Evolutionary conservation across 2,888 invertebrate genomes (phyloP).

Genomic region (Drosophila gaucha): DNA sequence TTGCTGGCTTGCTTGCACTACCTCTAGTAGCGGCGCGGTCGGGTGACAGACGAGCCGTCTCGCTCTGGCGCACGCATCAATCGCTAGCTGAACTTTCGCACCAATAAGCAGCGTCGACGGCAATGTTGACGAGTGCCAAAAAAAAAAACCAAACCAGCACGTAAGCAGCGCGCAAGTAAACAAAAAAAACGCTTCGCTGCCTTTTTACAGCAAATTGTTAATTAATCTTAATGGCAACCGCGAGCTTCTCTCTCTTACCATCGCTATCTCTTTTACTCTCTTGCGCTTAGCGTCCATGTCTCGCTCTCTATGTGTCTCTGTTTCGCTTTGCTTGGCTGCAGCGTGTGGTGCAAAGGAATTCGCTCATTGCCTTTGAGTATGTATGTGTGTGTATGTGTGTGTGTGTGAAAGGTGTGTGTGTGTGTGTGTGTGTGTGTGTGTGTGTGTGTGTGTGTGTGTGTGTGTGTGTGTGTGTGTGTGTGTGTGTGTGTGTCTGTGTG

Average conservation of each 20-base stretch:
- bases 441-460: no score
- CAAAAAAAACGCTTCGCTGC: slow-evolving; percentile 37
- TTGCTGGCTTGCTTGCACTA: slow-evolving; percentile 27
- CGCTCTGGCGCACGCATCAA: slow-evolving; percentile 63
- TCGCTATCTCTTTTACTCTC: slow-evolving; percentile 19
- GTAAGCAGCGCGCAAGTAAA: slow-evolving; percentile 21
- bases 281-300: not conserved
- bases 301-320: slow-evolving; percentile 13
- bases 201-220: slow-evolving; percentile 77
- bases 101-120: slow-evolving; percentile 72
- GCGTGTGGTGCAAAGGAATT: slow-evolving; percentile 51
- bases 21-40: slow-evolving; percentile 5
- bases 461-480: not conserved
- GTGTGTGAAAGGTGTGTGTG: no score
- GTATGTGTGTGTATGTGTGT: slow-evolving; percentile 2
- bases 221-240: slow-evolving; percentile 77
- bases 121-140: slow-evolving; percentile 65
- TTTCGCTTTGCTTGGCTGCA: slow-evolving; percentile 7
- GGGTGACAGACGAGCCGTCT: slow-evolving; percentile 59
- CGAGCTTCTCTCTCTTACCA: not conserved
- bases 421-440: slow-evolving; percentile 1
- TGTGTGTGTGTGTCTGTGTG: not conserved
- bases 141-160: slow-evolving; percentile 19
- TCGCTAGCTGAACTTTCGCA: slow-evolving; percentile 64
- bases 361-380: slow-evolving; percentile 6